Evolutionary conservation across 2,888 invertebrate genomes (phyloP), one percentile per base, ranked within the genome.

Genomic region (Parasteatoda lunata): DNA sequence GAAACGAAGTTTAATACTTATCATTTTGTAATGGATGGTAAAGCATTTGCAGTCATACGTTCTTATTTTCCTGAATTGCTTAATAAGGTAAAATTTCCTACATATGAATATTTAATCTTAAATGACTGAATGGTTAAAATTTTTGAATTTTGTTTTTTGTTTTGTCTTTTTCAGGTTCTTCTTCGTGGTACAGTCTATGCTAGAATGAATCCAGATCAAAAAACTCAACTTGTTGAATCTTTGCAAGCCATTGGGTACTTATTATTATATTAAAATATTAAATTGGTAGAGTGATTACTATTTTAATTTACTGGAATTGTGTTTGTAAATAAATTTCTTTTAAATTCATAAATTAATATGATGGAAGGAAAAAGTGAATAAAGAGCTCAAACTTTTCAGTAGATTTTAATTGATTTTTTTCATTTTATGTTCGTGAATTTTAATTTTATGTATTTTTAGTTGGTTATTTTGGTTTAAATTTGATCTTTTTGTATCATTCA

Each of bases 171-270:
- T 30, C 71, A 90, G 80, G 93, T 96, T 79, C 91, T 93, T 73
- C 92, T 94, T 0, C 91, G 93, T 92, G 95, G 96, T 0, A 95
- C 95, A 86, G 94, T 97, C 86, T 97, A 96, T 92, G 96, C 97
- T 0, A 93, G 97, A 15, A 97, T 97, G 94, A 90, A 91, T 69
- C 93, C 93, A 30, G 92, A 93, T 82, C 92, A 93, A 89, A 93
- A 93, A 89, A 91, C 91, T 69, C 91, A 91, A 81, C 90, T 93
- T 15, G 90, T 93, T 3, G 91, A 92, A 89, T 89, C 90, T 70
- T 89, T 92, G 4, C 92, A 92, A 90, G 91, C 90, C 48, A 89
- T 92, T 15, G 92, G 91, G 89, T 92, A 91, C 76, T 4, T 68
- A 65, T 80, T 65, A 13, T n/a, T n/a, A n/a, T n/a, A n/a, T 52